phyloP scores from a whole-genome alignment of 1,140 invertebrate genomes.

The Stenopsyche tienmushanensis region DNA sequence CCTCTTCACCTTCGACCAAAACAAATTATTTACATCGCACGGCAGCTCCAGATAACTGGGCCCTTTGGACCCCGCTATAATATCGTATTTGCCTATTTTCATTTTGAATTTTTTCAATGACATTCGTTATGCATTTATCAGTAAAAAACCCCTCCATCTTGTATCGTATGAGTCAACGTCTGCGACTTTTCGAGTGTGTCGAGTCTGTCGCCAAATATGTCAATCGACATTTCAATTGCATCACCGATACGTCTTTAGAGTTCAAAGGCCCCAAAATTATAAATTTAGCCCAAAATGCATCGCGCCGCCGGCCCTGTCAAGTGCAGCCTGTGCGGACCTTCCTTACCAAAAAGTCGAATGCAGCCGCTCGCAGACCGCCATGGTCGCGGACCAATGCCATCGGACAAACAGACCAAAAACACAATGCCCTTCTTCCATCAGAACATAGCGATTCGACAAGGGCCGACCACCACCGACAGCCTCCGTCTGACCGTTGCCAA shows the following conservation, averaged over 20 bases:
- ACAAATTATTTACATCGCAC: no score
- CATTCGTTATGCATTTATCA: neutral
- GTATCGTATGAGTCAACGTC: no score
- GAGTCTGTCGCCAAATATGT: no score
- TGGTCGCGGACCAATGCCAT: conserved; percentile 4
- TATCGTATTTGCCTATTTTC: neutral
- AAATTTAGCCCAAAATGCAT: neutral
- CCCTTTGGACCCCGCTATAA: neutral
- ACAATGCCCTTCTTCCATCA: conserved; percentile 1
- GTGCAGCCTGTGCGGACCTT: conserved; percentile 45
- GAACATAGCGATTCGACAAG: neutral
- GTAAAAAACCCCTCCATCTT: no score
- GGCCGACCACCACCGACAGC: neutral
- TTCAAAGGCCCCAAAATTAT: no score
- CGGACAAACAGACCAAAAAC: conserved; percentile 4
- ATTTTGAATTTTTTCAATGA: neutral
- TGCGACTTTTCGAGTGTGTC: no score
- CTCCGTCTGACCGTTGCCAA: neutral
- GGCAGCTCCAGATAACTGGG: no score
- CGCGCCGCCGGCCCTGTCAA: conserved; percentile 44
- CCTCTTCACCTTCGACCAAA: neutral
- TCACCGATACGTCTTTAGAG: no score
- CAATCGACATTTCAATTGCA: no score
- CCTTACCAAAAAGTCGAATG: conserved; percentile 31
- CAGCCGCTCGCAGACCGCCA: conserved; percentile 7